Evolutionary conservation across 2,888 invertebrate species (phyloP).

Genomic region (Drosophila multiciliata): DNA sequence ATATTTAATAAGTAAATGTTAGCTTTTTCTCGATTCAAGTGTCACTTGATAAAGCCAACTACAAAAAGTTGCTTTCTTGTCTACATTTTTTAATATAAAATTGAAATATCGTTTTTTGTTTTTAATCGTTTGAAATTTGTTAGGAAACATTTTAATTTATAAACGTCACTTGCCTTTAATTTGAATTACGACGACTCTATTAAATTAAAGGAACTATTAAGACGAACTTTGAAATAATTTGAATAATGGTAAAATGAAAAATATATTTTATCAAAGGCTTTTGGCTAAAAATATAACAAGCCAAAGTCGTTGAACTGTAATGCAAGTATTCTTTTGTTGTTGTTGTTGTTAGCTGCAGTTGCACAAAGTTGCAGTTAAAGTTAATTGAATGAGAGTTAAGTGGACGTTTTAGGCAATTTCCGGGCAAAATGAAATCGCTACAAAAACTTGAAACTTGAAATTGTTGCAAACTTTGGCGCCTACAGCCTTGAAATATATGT

Average conservation of each 20-base stretch:
- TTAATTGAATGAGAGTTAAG: constrained; percentile 70
- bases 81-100: not conserved
- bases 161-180: not conserved
- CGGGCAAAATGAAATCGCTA: constrained; percentile 45
- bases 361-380: constrained; percentile 60
- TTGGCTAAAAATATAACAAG: constrained; percentile 33
- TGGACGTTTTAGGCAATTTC: constrained; percentile 73
- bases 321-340: constrained; percentile 33
- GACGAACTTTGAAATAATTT: constrained; percentile 37
- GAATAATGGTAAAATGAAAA: constrained; percentile 11
- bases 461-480: constrained; percentile 44
- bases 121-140: not conserved
- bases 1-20: constrained; percentile 40
- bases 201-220: constrained; percentile 23
- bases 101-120: not conserved
- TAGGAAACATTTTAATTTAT: not conserved
- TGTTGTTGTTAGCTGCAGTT: constrained; percentile 35
- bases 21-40: constrained; percentile 17
- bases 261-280: constrained; percentile 1
- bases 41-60: not conserved
- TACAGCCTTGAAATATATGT: constrained; percentile 32
- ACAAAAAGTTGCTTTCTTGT: not conserved
- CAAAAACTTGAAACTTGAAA: constrained; percentile 53
- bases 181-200: not conserved
- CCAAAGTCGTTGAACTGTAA: constrained; percentile 55